phyloP scores from a whole-genome alignment of 2,797 vertebrate genomes.

The Microctenopoma steveboyesi region DNA sequence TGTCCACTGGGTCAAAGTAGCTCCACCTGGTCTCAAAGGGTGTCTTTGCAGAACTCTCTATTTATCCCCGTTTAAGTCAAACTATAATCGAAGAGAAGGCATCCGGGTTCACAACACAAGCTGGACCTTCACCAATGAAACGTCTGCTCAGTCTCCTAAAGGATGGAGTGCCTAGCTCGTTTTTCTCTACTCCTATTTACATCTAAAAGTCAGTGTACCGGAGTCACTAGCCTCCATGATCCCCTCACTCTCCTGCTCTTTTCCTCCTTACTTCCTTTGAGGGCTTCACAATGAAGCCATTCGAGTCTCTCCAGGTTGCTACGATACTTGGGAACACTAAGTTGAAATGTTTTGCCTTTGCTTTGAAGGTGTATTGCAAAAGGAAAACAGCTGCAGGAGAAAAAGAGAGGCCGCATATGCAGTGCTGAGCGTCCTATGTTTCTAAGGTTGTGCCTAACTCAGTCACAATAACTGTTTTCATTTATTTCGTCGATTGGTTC shows the following conservation, averaged over 20 bases:
- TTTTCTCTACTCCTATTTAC: slow-evolving; percentile 47
- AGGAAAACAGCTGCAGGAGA: slow-evolving; percentile 59
- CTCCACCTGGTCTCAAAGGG: slow-evolving; percentile 20
- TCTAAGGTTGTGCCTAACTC: slow-evolving; percentile 11
- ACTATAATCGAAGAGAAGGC: slow-evolving; percentile 40
- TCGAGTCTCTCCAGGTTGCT: slow-evolving; percentile 79
- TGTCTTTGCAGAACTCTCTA: slow-evolving; percentile 20
- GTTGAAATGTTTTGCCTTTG: slow-evolving; percentile 70
- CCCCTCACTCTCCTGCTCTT: slow-evolving; percentile 45
- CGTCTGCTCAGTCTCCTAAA: slow-evolving; percentile 44
- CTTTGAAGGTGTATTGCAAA: slow-evolving; percentile 69
- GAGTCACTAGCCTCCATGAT: slow-evolving; percentile 51
- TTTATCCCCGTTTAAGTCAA: slow-evolving; percentile 46
- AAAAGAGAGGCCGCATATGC: slow-evolving; percentile 26
- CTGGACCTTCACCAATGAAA: slow-evolving; percentile 28
- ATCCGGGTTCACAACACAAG: slow-evolving; percentile 28
- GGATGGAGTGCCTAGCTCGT: slow-evolving; percentile 20
- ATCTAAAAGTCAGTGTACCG: slow-evolving; percentile 54
- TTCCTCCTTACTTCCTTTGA: slow-evolving; percentile 66
- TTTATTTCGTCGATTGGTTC: slow-evolving; percentile 44
- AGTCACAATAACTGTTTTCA: slow-evolving; percentile 30
- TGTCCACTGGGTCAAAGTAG: slow-evolving; percentile 31
- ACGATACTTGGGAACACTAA: slow-evolving; percentile 69
- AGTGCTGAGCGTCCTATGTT: slow-evolving; percentile 31
- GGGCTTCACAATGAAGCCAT: slow-evolving; percentile 73